Evolutionary conservation across 2,113 vertebrate genomes (phyloP), one percentile per base, ranked within the genome.

Genomic region (Cyphotilapia sp.): DNA sequence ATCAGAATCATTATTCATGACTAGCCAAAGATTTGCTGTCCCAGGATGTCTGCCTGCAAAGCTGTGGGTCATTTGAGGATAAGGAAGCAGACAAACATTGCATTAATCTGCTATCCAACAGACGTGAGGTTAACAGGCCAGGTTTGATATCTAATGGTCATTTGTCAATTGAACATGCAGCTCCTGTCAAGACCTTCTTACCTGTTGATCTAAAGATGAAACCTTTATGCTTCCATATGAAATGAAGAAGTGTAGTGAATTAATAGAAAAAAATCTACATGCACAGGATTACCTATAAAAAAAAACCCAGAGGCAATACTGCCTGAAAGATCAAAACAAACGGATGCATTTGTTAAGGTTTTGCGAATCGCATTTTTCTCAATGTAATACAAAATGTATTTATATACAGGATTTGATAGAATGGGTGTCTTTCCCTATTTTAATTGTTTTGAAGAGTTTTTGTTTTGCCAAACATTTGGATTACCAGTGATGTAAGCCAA

Each of bases 1-100:
- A 90, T 87, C 89, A 81, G 45, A 83, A 83, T 91, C 93, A 94
- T 94, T 92, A 95, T 92, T 95, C 91, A 91, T 85, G 92, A 89
- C 42, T 69, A 42, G 57, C 35, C 56, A 95, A 88, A 24, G 95
- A 95, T 95, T 95, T 87, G 54, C 94, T 94, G 89, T 88, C 94
- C 90, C 82, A 74, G 47, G n/a, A 66, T 84, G 82, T 71, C 54
- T 35, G 38, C 29, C 59, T 90, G 22, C 45, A 40, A 92, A 86
- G 91, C 91, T 87, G 71, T 85, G 74, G 94, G 93, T 84, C 80
- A 93, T 87, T 69, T 53, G 33, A 49, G 63, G 14, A 40, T 22
- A 80, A 47, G 63, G 71, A 90, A 61, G 40, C 14, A 42, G 45
- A 87, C 74, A 84, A 31, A 84, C 82, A 88, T 69, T 47, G 14